phyloP scores from a whole-genome alignment of 2,113 vertebrate genomes.

The Mastomys coucha region DNA sequence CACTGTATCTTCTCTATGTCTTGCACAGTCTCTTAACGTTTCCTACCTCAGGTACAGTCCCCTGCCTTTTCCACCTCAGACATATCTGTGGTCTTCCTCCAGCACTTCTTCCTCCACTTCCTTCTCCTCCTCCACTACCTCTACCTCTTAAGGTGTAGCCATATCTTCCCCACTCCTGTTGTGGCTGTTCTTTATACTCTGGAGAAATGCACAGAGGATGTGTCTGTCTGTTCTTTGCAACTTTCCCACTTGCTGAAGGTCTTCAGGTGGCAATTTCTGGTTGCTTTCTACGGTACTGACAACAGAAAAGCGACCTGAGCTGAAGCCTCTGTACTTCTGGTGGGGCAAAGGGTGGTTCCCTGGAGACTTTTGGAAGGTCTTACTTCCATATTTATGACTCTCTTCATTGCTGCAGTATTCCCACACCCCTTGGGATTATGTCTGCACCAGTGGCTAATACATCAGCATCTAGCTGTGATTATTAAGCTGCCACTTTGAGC shows the following conservation, averaged over 20 bases:
- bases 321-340: conserved; percentile 55
- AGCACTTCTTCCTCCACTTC: not conserved
- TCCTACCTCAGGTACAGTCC: not conserved
- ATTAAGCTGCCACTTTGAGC: conserved; percentile 68
- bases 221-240: conserved; percentile 15
- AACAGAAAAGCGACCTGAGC: conserved; percentile 58
- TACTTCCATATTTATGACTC: conserved; percentile 34
- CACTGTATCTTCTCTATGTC: not conserved
- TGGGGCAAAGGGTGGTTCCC: conserved; percentile 20
- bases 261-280: conserved; percentile 63
- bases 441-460: conserved; percentile 64
- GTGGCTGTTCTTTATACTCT: not conserved
- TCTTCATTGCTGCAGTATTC: conserved; percentile 56
- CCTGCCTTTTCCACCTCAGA: not conserved
- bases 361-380: conserved; percentile 1
- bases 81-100: no score
- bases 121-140: not conserved
- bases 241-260: not conserved
- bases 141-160: not conserved
- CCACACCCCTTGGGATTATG: conserved; percentile 30
- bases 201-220: not conserved
- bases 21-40: not conserved
- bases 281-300: conserved; percentile 50
- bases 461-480: conserved; percentile 69
- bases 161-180: not conserved